These are phyloP conservation scores for Caenorhabditis uteleia DNA, from an alignment of 2,888 invertebrate species.

Conservation along the genomic window DNA sequence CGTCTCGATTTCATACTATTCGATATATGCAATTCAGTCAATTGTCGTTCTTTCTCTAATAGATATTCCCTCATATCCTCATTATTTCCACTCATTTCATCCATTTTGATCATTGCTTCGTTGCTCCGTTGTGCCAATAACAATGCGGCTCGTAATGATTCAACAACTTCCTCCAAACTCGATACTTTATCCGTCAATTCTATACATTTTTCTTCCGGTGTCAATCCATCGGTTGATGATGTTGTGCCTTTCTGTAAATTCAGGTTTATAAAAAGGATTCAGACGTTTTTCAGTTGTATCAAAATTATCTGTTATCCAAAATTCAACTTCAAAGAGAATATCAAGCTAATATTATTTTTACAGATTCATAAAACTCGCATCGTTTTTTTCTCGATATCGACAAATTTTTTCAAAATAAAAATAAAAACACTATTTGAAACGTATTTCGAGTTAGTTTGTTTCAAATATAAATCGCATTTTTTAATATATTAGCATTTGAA, in stretches of 20 bases:
- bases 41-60: conserved; percentile 47
- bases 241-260: conserved; percentile 31
- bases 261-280: neutral
- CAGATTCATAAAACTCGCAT: no score
- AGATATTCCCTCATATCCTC: conserved; percentile 47
- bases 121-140: conserved; percentile 57
- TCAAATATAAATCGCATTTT: no score
- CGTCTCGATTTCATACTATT: conserved; percentile 48
- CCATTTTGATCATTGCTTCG: conserved; percentile 51
- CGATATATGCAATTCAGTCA: conserved; percentile 57
- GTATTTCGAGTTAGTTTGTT: no score
- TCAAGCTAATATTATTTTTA: no score
- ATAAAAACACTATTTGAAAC: no score
- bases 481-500: no score
- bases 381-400: no score
- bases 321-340: no score
- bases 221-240: conserved; percentile 6
- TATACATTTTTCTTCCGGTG: conserved; percentile 54
- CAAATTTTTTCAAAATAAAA: no score
- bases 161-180: conserved; percentile 57
- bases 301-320: no score
- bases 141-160: conserved; percentile 51
- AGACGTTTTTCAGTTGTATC: no score
- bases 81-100: conserved; percentile 35
- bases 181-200: conserved; percentile 59